Evolutionary conservation across 2,888 invertebrate genomes (phyloP).

Genomic region (Melieria omissa): DNA sequence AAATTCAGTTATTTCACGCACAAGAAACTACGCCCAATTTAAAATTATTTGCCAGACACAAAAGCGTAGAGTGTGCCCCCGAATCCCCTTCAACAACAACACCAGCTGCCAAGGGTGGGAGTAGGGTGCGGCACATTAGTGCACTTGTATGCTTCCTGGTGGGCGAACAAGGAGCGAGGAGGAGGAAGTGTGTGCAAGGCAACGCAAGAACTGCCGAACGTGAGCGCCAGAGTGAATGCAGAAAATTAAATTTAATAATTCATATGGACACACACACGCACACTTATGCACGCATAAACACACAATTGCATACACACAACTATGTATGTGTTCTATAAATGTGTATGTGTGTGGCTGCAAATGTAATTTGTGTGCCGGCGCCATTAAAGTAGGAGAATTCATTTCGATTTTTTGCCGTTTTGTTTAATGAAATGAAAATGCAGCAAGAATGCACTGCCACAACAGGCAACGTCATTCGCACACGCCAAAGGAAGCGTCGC

Average conservation of each 20-base stretch:
- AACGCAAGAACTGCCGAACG: constrained; percentile 11
- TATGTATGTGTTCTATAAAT: not conserved
- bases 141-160: constrained; percentile 6
- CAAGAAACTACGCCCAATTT: constrained; percentile 58
- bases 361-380: no score
- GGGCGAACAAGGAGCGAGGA: not conserved
- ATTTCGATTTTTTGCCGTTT: no score
- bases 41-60: constrained; percentile 64
- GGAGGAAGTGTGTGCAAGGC: not conserved
- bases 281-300: constrained; percentile 32
- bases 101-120: constrained; percentile 8
- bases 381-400: no score
- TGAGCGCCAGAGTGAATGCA: constrained; percentile 55
- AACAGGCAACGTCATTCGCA: no score
- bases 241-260: constrained; percentile 65
- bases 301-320: constrained; percentile 14
- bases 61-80: not conserved
- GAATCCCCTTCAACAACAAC: not conserved
- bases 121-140: constrained; percentile 16
- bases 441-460: no score
- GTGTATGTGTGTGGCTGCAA: not conserved
- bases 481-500: no score
- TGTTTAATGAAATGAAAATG: no score
- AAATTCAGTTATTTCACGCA: constrained; percentile 49
- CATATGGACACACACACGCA: constrained; percentile 51